Conservation (phyloP, 1,140 invertebrate species). For the Ips nitidus region DNA sequence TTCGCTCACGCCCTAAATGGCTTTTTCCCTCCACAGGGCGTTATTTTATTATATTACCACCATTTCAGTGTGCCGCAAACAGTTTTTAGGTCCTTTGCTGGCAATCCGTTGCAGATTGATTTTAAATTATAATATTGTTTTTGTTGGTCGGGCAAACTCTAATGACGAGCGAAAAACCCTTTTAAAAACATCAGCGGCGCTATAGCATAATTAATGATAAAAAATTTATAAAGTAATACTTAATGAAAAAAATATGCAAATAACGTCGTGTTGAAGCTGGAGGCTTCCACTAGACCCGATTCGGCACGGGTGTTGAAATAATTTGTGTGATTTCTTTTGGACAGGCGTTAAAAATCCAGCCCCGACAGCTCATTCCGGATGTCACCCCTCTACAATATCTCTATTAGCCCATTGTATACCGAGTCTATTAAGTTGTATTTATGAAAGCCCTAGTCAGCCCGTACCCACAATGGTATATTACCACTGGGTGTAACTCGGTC, state of each 20-base stretch:
- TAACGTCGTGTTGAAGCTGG: not conserved
- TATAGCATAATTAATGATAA: constrained; percentile 23
- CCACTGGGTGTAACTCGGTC: constrained; percentile 19
- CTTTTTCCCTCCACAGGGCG: constrained; percentile 39
- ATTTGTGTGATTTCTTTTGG: constrained; percentile 34
- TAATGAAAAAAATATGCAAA: constrained; percentile 35
- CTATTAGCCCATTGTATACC: constrained; percentile 43
- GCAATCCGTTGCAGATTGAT: not conserved
- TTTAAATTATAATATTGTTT: constrained; percentile 3
- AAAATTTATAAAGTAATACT: constrained; percentile 27
- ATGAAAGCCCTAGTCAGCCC: constrained; percentile 37
- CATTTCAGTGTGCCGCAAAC: constrained; percentile 32
- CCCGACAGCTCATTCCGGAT: constrained; percentile 41
- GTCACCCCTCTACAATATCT: constrained; percentile 44
- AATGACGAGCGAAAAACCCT: not conserved
- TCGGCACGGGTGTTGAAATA: constrained; percentile 38
- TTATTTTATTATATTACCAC: constrained; percentile 39
- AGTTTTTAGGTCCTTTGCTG: constrained; percentile 10
- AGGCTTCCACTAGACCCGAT: constrained; percentile 17
- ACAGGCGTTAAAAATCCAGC: constrained; percentile 30
- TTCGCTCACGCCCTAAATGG: constrained; percentile 41
- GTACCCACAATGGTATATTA: constrained; percentile 24
- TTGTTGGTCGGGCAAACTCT: not conserved
- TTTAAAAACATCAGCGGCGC: not conserved
- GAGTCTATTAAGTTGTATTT: constrained; percentile 47